Evolutionary conservation across 2,797 vertebrate genomes (phyloP).

Genomic region (Peromyscus attwateri): DNA sequence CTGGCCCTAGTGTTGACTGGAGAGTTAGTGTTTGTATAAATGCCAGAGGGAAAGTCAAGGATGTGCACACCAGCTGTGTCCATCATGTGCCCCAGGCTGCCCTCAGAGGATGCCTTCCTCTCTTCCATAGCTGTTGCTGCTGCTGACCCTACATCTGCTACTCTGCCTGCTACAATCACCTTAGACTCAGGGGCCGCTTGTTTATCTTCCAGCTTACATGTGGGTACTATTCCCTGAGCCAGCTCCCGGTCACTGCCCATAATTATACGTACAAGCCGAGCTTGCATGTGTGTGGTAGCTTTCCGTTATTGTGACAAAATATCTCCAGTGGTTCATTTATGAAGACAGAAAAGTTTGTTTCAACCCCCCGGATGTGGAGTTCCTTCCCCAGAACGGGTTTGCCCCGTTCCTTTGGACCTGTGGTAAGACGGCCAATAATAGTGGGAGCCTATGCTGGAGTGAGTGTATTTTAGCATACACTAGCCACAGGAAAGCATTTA

Average conservation of each 20-base stretch:
- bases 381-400: not conserved
- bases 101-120: rapidly evolving
- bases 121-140: not conserved
- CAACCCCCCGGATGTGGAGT: not conserved
- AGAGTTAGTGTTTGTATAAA: not conserved
- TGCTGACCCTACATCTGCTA: rapidly evolving
- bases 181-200: no score
- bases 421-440: not conserved
- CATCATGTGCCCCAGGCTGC: rapidly evolving
- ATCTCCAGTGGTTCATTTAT: not conserved
- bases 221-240: rapidly evolving
- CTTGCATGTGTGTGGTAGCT: not conserved
- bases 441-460: not conserved
- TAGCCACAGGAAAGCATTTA: not conserved
- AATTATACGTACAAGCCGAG: rapidly evolving
- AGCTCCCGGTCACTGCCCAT: not conserved
- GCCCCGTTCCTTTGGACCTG: not conserved
- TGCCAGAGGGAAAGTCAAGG: not conserved
- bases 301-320: not conserved
- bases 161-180: rapidly evolving
- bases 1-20: not conserved
- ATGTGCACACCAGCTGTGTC: not conserved
- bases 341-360: not conserved
- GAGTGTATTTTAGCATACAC: not conserved
- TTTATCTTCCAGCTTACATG: not conserved